A percentile compares a stretch with the other conserved stretches of the same genome.
These are phyloP conservation scores for Diglossa cyanea DNA, from an alignment of 2,797 vertebrate genomes.

Conservation along the genomic window DNA sequence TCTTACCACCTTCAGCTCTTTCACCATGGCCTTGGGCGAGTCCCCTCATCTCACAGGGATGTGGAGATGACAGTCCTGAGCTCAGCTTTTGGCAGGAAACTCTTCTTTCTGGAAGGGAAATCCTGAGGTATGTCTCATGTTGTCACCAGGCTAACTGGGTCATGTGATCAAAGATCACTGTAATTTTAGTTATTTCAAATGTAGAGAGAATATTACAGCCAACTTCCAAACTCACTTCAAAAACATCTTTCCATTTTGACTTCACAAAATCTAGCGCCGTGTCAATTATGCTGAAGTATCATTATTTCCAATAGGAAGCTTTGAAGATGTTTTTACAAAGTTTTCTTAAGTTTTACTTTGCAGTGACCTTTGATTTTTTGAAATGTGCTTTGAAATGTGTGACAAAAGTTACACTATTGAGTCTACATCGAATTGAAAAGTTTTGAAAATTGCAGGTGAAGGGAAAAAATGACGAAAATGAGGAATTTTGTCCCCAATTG, in stretches of 20 bases:
- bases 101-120: not conserved
- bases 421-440: not conserved
- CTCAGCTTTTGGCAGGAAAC: not conserved
- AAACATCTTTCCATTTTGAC: not conserved
- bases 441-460: not conserved
- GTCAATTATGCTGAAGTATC: not conserved
- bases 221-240: not conserved
- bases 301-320: not conserved
- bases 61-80: not conserved
- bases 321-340: not conserved
- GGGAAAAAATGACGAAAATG: not conserved
- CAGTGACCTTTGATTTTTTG: not conserved
- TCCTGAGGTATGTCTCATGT: rapidly evolving
- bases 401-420: rapidly evolving
- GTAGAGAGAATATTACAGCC: not conserved
- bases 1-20: not conserved
- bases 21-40: not conserved
- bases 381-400: not conserved
- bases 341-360: not conserved
- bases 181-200: not conserved
- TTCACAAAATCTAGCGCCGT: not conserved
- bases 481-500: not conserved
- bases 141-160: not conserved
- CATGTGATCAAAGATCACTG: rapidly evolving
- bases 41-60: not conserved